phyloP scores from a whole-genome alignment of 2,113 vertebrate genomes.

The Equus przewalskii region DNA sequence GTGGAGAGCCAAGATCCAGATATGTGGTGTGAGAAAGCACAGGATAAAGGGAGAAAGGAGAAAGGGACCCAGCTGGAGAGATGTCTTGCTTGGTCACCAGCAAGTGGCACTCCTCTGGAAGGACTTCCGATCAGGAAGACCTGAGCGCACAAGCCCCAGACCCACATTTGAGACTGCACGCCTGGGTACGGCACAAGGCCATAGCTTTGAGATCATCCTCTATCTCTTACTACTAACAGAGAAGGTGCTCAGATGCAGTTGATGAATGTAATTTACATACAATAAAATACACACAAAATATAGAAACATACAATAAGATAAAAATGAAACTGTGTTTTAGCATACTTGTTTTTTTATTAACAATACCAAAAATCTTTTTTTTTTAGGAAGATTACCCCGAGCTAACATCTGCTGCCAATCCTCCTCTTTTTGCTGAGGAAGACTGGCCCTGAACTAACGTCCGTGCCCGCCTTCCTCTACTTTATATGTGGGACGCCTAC shows the following conservation, averaged over 20 bases:
- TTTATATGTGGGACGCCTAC: too few species aligned
- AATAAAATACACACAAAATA: not conserved
- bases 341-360: not conserved
- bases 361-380: not conserved
- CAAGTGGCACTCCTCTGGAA: not conserved
- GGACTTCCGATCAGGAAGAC: not conserved
- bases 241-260: not conserved
- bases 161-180: not conserved
- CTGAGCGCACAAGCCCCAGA: accelerated
- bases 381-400: not conserved
- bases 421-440: too few species aligned
- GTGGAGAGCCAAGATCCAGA: not conserved
- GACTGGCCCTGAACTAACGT: too few species aligned
- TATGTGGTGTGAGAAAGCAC: too few species aligned
- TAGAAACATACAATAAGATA: not conserved
- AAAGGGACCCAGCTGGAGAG: accelerated
- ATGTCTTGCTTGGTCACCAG: not conserved
- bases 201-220: not conserved
- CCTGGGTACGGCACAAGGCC: accelerated
- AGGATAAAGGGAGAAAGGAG: not conserved
- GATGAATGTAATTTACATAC: not conserved
- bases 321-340: not conserved
- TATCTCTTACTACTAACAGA: too few species aligned
- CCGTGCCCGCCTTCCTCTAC: too few species aligned
- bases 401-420: too few species aligned